phyloP scores from a whole-genome alignment of 1,140 invertebrate species.

The Lepidurus packardi region DNA sequence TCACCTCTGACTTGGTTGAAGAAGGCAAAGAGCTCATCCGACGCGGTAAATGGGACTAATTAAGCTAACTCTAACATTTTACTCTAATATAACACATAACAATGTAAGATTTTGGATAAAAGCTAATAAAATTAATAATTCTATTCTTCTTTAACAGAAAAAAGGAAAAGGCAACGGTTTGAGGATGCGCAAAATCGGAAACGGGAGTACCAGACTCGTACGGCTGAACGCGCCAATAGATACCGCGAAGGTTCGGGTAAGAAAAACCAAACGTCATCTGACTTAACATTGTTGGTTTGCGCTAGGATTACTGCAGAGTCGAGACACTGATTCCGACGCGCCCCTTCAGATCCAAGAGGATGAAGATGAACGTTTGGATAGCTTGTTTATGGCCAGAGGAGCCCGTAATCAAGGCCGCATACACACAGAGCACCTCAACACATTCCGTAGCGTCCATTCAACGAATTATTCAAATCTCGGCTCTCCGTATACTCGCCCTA shows the following conservation, averaged over 20 bases:
- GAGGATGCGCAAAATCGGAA: conserved; percentile 23
- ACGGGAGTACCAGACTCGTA: conserved; percentile 9
- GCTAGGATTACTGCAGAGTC: conserved; percentile 24
- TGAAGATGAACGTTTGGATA: conserved; percentile 16
- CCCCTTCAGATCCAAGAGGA: neutral
- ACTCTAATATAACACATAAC: too few species aligned
- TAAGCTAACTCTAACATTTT: neutral
- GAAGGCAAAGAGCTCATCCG: conserved; percentile 87
- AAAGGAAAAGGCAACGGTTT: conserved; percentile 27
- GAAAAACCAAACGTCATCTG: neutral
- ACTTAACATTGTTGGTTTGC: neutral
- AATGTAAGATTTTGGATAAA: too few species aligned
- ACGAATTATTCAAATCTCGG: conserved; percentile 10
- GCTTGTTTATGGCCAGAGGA: conserved; percentile 11
- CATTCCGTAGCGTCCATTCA: conserved; percentile 13
- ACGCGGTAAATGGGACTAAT: conserved; percentile 53
- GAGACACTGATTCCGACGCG: neutral
- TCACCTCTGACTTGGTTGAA: conserved; percentile 85
- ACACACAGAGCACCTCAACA: neutral
- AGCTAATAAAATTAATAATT: too few species aligned
- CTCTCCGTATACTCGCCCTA: neutral
- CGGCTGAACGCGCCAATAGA: neutral
- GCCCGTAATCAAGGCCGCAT: conserved; percentile 12
- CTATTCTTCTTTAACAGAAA: neutral
- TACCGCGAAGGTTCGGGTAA: conserved; percentile 31